Conservation (phyloP, 2,113 vertebrate genomes). For the Microcebus lehilahytsara region DNA sequence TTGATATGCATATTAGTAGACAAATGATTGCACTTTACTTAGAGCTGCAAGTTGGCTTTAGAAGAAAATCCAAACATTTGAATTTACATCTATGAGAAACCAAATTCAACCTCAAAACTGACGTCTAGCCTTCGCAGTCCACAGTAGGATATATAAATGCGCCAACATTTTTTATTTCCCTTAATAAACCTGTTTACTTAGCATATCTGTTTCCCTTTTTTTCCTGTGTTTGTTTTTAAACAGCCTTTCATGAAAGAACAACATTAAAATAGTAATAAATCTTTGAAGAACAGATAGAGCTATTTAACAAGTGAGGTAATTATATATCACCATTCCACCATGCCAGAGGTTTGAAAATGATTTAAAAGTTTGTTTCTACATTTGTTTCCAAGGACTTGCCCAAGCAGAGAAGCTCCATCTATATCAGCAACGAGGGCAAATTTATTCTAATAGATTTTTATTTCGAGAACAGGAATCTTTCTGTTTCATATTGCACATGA, state of each 20-base stretch:
- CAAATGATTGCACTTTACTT: conserved; percentile 77
- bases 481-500: conserved; percentile 81
- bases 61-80: conserved; percentile 82
- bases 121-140: neutral
- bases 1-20: conserved; percentile 80
- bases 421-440: neutral
- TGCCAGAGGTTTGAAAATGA: conserved; percentile 19
- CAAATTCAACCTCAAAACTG: conserved; percentile 68
- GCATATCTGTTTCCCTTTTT: conserved; percentile 20
- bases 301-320: conserved; percentile 45
- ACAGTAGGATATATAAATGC: neutral
- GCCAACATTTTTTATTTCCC: neutral
- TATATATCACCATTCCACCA: neutral
- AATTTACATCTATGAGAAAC: conserved; percentile 73
- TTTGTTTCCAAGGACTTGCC: conserved; percentile 49
- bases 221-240: conserved; percentile 40
- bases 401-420: conserved; percentile 36
- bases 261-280: neutral
- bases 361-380: conserved; percentile 58
- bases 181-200: conserved; percentile 14
- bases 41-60: conserved; percentile 68
- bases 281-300: neutral
- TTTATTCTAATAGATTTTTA: conserved; percentile 40
- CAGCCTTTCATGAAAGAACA: neutral
- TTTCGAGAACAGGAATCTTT: conserved; percentile 65